Base-by-base conservation (phyloP, 2,797 vertebrate species). In the Myotis vivesi region DNA sequence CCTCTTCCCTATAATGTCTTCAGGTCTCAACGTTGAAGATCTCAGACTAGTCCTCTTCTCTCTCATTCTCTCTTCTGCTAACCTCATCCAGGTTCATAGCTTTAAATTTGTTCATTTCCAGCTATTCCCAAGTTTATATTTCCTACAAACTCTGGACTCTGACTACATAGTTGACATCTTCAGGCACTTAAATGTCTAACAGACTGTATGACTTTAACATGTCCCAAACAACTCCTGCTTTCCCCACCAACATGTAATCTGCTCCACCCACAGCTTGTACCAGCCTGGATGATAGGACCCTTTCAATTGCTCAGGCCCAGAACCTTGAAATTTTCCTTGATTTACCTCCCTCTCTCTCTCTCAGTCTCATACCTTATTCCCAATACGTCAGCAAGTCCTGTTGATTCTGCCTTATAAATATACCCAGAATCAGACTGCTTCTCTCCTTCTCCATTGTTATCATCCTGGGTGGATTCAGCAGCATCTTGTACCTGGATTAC, bases 171-270 rank as follows among this genome's bases (percentile, higher is more conserved):
- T 38, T n/a, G 41, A 66, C 25, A 41, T 75, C 36, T 44, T 17
- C 33, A 88, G 57, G 22, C 3, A 66, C 6, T 57, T 62, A 20
- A 23, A 17, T 72, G 19, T 11, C 16, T 69, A 22, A 19, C 1
- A 46, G 49, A 51, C 22, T 38, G 19, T n/a, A 19, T 51, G 38
- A 55, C 20, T 46, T 46, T 81, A 51, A 53, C 8, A 28, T 5
- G 17, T 4, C 16, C 23, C 38, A 51, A 73, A 28, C 33, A 51
- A 9, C 55, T 38, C 30, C 7, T 1, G 2, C 30, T 46, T 46
- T 22, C 10, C 2, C 13, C 3, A 19, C 3, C 0, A 0, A 13
- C 19, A 4, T 5, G 3, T 20, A 5, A 73, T 49, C 41, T 20
- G 11, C 10, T 73, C 8, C 10, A 8, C 55, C 17, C 36, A 17